Evolutionary conservation across 2,888 invertebrate genomes (phyloP).

Genomic region (Epiblema foenella): DNA sequence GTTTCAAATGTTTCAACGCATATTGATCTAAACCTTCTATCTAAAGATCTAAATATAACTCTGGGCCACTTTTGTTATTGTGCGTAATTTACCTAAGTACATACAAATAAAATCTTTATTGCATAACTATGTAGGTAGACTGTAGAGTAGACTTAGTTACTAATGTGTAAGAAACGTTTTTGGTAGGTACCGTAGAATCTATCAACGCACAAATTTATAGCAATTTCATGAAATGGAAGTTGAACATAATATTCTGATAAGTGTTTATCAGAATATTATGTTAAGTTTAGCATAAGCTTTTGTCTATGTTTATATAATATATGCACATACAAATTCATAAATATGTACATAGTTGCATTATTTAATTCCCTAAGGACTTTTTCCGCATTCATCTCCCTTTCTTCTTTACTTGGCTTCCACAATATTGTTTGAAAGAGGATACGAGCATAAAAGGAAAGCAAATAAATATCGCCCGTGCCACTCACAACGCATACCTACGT

Average conservation of each 20-base stretch:
- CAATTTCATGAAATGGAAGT: not conserved
- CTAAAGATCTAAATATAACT: no score
- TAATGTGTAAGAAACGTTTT: not conserved
- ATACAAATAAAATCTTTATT: no score
- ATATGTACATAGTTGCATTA: no score
- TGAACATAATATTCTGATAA: not conserved
- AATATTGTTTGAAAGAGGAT: slow-evolving; percentile 9
- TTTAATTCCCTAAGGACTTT: not conserved
- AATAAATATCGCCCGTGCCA: slow-evolving; percentile 6
- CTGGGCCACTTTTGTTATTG: not conserved
- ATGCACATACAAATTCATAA: no score
- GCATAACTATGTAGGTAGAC: not conserved
- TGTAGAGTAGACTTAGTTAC: not conserved
- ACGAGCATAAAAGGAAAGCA: slow-evolving; percentile 10
- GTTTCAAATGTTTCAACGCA: not conserved
- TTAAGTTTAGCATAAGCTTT: no score
- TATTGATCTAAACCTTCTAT: not conserved
- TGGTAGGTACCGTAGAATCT: not conserved
- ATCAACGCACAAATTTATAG: no score
- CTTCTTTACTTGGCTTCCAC: not conserved
- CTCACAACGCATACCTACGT: not conserved
- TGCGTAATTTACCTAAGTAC: not conserved
- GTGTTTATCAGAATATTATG: no score
- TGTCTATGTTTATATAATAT: no score
- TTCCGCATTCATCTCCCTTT: not conserved